Evolutionary conservation across 2,888 invertebrate genomes (phyloP).

Genomic region (Dastarcus helophoroides): DNA sequence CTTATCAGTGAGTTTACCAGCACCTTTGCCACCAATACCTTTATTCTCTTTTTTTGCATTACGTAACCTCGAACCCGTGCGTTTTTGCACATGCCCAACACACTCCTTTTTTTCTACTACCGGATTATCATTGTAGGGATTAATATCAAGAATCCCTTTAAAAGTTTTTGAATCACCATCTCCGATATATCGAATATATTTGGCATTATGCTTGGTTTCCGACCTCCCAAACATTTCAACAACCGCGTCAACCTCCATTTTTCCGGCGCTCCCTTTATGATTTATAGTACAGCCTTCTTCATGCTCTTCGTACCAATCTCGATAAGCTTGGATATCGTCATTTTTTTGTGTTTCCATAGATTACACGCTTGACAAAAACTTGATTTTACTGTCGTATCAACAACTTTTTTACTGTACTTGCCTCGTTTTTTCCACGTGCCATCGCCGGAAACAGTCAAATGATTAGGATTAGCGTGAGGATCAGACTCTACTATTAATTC

Average conservation of each 20-base stretch:
- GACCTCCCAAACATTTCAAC: constrained; percentile 16
- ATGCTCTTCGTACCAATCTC: constrained; percentile 17
- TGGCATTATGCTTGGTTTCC: constrained; percentile 9
- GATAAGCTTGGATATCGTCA: too few relatives aligned
- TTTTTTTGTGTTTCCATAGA: too few relatives aligned
- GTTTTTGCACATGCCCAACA: constrained; percentile 16
- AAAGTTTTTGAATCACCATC: constrained; percentile 20
- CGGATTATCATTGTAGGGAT: constrained; percentile 14
- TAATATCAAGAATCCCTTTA: constrained; percentile 13
- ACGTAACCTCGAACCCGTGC: constrained; percentile 16
- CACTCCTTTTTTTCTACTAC: constrained; percentile 15
- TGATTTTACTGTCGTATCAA: too few relatives aligned
- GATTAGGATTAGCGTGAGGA: too few relatives aligned
- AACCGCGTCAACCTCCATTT: constrained; percentile 18
- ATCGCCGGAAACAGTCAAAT: too few relatives aligned
- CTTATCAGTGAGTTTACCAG: constrained; percentile 19
- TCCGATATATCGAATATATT: constrained; percentile 17
- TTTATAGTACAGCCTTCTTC: constrained; percentile 11
- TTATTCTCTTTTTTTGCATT: constrained; percentile 9
- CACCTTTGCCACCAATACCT: constrained; percentile 11
- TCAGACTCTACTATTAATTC: too few relatives aligned
- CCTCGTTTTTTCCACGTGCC: too few relatives aligned
- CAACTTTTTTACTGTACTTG: too few relatives aligned
- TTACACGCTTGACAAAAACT: too few relatives aligned
- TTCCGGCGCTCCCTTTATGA: constrained; percentile 16